A percentile compares a stretch with the other conserved stretches of the same genome.
These are phyloP conservation scores for Tetramorium alpestre DNA, from an alignment of 1,140 invertebrate species.

Conservation along the genomic window DNA sequence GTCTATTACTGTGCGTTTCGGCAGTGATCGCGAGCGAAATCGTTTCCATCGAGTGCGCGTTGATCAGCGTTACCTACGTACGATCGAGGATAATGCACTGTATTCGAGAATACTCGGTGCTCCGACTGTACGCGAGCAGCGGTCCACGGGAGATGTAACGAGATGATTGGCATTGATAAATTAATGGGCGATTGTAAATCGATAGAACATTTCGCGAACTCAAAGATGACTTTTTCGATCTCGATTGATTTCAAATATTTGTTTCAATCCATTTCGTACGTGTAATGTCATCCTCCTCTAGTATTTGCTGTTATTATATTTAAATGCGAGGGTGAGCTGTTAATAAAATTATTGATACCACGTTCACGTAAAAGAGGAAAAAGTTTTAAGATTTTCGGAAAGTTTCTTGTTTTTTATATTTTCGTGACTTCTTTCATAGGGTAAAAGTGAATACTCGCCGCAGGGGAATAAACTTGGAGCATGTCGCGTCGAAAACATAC, in stretches of 20 bases:
- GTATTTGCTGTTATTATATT: neutral
- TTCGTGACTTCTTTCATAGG: neutral
- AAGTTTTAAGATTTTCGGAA: neutral
- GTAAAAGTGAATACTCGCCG: neutral
- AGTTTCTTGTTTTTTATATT: neutral
- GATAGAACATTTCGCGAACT: neutral
- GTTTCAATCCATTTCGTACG: neutral
- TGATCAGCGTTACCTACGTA: slow-evolving; percentile 59
- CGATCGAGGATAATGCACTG: slow-evolving; percentile 20
- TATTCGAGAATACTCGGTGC: neutral
- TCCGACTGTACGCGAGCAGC: neutral
- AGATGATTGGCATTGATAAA: slow-evolving; percentile 32
- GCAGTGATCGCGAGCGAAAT: slow-evolving; percentile 36
- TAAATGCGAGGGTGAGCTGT: neutral
- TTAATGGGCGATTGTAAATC: slow-evolving; percentile 18
- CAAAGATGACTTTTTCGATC: neutral
- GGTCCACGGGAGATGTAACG: neutral
- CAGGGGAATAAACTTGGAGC: neutral
- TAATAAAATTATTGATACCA: neutral
- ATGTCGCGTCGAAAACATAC: neutral
- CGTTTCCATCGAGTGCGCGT: slow-evolving; percentile 56
- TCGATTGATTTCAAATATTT: neutral
- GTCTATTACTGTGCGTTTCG: slow-evolving; percentile 63
- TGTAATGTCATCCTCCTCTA: neutral
- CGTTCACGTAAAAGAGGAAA: neutral